Evolutionary conservation across 2,797 vertebrate species (phyloP), one percentile per base, ranked within the genome.

Genomic region (Platalea minor): DNA sequence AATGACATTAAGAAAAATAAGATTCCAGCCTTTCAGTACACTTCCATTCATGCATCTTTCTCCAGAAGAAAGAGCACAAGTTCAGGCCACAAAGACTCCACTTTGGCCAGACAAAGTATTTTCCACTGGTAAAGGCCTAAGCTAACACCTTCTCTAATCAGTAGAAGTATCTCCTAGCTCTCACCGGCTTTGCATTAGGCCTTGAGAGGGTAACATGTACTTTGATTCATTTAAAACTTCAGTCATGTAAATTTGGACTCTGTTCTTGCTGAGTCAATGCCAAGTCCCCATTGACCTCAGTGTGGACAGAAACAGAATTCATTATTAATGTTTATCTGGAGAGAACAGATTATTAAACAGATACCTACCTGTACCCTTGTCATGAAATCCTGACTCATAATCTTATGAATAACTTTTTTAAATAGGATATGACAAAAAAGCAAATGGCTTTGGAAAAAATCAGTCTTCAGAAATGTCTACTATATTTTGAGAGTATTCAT

Each of bases 371-470:
- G 45, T 86, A 70, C 31, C 75, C 31, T 68, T 77, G 50, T 77
- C 41, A 61, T 90, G 43, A 95, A 91, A 92, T 76, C 41, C 64
- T 85, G 82, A 91, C 74, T 92, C 70, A 68, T 63, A 80, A 72
- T 91, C 56, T 94, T 85, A 90, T 81, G 95, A 95, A 96, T 94
- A 94, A 94, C 95, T 96, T 97, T 95, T 96, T 96, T 6, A 95
- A 97, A 93, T 97, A 99, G 98, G 98, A 98, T 95, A 99, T 99
- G 98, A 98, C 97, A 88, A 97, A 98, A 97, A 98, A 97, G 87
- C 98, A 99, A 97, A 98, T 98, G 98, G 97, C 96, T 53, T 95
- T 98, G 97, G 98, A 99, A 98, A 99, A 99, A 96, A 98, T 97
- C 81, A 98, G 46, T 95, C 98, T 99, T 97, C 98, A 99, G 97